Conservation (phyloP, 2,113 vertebrate genomes). For the Toxotes chatareus region DNA sequence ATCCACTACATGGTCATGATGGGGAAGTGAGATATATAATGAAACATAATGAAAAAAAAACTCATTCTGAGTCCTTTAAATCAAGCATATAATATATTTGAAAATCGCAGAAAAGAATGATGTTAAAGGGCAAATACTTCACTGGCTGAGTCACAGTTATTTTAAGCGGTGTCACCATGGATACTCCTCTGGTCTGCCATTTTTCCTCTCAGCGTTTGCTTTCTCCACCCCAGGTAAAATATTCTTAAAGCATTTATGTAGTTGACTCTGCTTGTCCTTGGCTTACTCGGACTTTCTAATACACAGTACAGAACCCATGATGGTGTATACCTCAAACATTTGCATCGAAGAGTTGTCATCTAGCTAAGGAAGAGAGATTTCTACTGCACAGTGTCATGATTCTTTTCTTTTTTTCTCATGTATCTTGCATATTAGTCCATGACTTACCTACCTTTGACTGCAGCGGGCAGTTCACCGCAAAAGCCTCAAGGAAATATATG, state of each 20-base stretch:
- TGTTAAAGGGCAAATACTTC: not conserved
- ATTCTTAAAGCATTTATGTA: not conserved
- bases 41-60: not conserved
- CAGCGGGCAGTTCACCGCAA: not conserved
- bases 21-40: no score
- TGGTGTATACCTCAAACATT: not conserved
- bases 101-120: not conserved
- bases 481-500: not conserved
- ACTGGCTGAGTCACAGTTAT: slow-evolving; percentile 46
- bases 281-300: not conserved
- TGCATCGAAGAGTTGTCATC: not conserved
- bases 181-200: not conserved
- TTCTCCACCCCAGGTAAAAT: not conserved
- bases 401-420: not conserved
- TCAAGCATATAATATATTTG: not conserved
- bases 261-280: not conserved
- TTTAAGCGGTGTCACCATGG: slow-evolving; percentile 66
- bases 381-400: not conserved
- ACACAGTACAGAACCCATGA: not conserved
- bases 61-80: not conserved
- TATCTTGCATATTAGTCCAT: not conserved
- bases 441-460: not conserved
- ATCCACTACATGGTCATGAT: not conserved
- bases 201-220: slow-evolving; percentile 2
- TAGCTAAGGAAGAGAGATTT: not conserved